Base-by-base conservation (phyloP, 2,113 vertebrate species). In the Petroica traversi region DNA sequence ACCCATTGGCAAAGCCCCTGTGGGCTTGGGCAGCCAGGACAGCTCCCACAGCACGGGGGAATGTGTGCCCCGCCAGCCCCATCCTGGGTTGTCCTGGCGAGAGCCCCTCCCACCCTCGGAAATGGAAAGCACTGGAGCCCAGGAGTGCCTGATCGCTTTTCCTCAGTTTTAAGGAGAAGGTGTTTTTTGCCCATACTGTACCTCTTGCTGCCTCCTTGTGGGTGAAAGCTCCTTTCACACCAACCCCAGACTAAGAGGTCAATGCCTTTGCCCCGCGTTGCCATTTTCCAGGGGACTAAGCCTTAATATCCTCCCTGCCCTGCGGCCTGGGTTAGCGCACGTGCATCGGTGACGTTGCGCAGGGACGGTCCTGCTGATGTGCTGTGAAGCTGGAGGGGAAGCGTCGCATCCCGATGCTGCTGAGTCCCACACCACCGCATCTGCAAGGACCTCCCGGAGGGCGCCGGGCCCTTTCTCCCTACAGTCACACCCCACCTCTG, bases 151-250 rank as follows among this genome's bases (percentile, higher is more conserved):
- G 74, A 88, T 55, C 20, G 4, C 96, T 93, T 94, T 92, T 97
- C 94, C 97, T 92, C 94, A 0, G 87, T 97, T 97, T 97, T 97
- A 97, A 98, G 96, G 95, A 96, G 94, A 96, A 93, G 85, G 92
- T 73, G 93, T 25, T 89, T 95, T 89, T 93, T 93, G 80, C 91
- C 93, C 34, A 6, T 94, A 93, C 72, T 76, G 93, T 96, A 89
- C 96, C 95, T 97, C 97, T 96, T 92, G 82, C 95, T 86, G 92
- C 92, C 91, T 97, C 96, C 92, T 82, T 81, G 83, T 86, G 88
- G 80, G 94, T 85, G 95, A 83, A 96, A 97, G 95, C 86, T 93
- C 92, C 85, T 88, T 95, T 93, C 96, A 92, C 81, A 92, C 73
- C 76, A 79, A 89, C 52, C 82, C 90, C 77, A 40, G 67, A 69